Evolutionary conservation across 1,140 invertebrate genomes (phyloP).

Genomic region (Drosophila pseudoananassae): DNA sequence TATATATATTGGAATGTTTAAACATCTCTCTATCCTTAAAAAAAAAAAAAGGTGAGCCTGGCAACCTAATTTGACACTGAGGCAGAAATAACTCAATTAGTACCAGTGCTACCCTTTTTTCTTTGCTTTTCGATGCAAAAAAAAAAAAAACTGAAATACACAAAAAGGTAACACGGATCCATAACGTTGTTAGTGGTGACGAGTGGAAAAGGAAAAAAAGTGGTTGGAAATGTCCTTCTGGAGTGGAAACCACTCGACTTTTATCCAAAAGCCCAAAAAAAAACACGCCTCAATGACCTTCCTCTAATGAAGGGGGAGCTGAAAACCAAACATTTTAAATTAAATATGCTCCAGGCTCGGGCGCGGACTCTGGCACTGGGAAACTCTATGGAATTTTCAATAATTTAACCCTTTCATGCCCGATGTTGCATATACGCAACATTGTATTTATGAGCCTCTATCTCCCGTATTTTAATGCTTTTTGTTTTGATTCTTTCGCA

Average conservation of each 20-base stretch:
- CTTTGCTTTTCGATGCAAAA: slow-evolving; percentile 10
- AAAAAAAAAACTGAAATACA: neutral
- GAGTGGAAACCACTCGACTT: slow-evolving; percentile 39
- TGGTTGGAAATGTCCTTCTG: slow-evolving; percentile 1
- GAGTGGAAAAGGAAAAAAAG: slow-evolving; percentile 22
- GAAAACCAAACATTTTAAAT: slow-evolving; percentile 22
- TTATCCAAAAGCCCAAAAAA: slow-evolving; percentile 20
- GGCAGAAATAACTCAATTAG: slow-evolving; percentile 78
- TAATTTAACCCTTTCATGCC: no score
- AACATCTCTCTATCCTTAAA: neutral
- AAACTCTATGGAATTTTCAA: slow-evolving; percentile 14
- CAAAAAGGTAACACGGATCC: slow-evolving; percentile 36
- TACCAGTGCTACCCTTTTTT: slow-evolving; percentile 37
- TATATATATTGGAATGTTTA: slow-evolving; percentile 7
- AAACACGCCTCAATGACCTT: slow-evolving; percentile 19
- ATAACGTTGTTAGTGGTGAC: slow-evolving; percentile 69
- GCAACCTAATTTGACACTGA: slow-evolving; percentile 78
- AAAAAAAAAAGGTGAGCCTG: slow-evolving; percentile 24
- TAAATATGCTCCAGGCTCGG: slow-evolving; percentile 11
- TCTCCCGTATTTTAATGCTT: no score
- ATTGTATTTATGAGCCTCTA: no score
- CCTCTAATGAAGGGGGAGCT: slow-evolving; percentile 23
- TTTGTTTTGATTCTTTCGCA: no score
- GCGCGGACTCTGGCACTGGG: no score
- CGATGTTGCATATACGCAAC: no score